Conservation (phyloP, 1,140 invertebrate species). For the Drosophila albomicans region DNA sequence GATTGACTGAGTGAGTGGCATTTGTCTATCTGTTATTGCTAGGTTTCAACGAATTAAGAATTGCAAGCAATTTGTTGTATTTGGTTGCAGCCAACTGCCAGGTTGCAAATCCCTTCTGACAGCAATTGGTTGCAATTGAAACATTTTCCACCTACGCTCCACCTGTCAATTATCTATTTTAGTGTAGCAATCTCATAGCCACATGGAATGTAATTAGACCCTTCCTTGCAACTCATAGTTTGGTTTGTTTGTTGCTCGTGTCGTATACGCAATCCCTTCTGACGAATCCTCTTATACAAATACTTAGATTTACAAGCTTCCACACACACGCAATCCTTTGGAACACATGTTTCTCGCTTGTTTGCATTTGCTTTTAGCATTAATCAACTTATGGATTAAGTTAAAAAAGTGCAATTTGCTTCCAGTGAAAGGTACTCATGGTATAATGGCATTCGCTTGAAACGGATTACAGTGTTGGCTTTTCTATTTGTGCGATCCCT, state of each 20-base stretch:
- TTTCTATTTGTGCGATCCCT: neutral
- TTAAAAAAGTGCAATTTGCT: constrained; percentile 8
- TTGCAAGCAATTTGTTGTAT: constrained; percentile 22
- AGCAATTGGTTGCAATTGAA: constrained; percentile 9
- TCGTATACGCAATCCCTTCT: constrained; percentile 10
- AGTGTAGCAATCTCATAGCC: neutral
- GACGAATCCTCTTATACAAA: neutral
- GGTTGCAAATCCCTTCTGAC: constrained; percentile 16
- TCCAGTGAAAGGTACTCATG: neutral
- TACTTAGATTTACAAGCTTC: constrained; percentile 1
- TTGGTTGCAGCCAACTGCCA: constrained; percentile 3
- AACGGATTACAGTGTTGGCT: neutral
- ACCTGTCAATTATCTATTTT: neutral
- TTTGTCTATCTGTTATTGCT: constrained; percentile 17
- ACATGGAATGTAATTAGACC: constrained; percentile 36
- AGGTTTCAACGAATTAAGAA: constrained; percentile 17
- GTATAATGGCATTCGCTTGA: neutral
- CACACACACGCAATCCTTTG: neutral
- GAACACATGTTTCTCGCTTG: neutral
- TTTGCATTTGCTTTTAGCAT: neutral
- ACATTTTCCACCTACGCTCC: neutral
- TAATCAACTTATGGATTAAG: constrained; percentile 12
- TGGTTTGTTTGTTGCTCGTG: neutral
- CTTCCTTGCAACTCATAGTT: neutral
- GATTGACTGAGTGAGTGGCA: constrained; percentile 36